Percentiles rank a stretch among this genome's conserved stretches.
Evolutionary conservation across 2,888 invertebrate species (phyloP).

Genomic region (Eucriotettix oculatus): DNA sequence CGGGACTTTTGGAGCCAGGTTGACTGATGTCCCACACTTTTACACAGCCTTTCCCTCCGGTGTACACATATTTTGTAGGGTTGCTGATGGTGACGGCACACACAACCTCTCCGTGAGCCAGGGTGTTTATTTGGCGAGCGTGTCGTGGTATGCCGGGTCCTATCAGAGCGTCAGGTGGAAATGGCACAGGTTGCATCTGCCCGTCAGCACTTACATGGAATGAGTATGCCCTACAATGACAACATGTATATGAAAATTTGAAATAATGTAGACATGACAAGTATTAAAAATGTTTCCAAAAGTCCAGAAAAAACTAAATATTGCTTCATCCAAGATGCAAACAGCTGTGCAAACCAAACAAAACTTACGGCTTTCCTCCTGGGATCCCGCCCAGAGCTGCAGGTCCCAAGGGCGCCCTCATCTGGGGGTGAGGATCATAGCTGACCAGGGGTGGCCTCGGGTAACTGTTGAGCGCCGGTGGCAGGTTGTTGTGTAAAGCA

Average conservation of each 20-base stretch:
- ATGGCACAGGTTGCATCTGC: slow-evolving; percentile 82
- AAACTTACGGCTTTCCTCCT: slow-evolving; percentile 73
- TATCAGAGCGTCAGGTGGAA: slow-evolving; percentile 84
- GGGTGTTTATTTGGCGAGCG: slow-evolving; percentile 79
- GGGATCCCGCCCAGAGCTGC: slow-evolving; percentile 32
- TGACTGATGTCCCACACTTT: slow-evolving; percentile 96
- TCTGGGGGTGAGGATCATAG: slow-evolving; percentile 48
- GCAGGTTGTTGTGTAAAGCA: slow-evolving; percentile 44
- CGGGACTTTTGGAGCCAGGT: slow-evolving; percentile 68
- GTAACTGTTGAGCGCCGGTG: slow-evolving; percentile 44
- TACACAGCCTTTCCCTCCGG: slow-evolving; percentile 92
- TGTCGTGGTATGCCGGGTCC: slow-evolving; percentile 87
- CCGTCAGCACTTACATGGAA: slow-evolving; percentile 85
- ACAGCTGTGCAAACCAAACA: neutral
- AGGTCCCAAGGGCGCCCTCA: slow-evolving; percentile 45
- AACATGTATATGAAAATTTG: slow-evolving; percentile 1
- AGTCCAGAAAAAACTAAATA: too few species aligned
- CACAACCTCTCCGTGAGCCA: slow-evolving; percentile 91
- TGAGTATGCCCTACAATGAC: slow-evolving; percentile 67
- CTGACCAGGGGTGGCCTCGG: slow-evolving; percentile 46
- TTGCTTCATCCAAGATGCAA: too few species aligned
- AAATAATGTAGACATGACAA: too few species aligned
- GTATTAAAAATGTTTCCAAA: too few species aligned
- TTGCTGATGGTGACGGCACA: slow-evolving; percentile 94
- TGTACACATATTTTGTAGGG: slow-evolving; percentile 85